Evolutionary conservation across 2,888 invertebrate genomes (phyloP).

Genomic region (Ormyrus rosae): DNA sequence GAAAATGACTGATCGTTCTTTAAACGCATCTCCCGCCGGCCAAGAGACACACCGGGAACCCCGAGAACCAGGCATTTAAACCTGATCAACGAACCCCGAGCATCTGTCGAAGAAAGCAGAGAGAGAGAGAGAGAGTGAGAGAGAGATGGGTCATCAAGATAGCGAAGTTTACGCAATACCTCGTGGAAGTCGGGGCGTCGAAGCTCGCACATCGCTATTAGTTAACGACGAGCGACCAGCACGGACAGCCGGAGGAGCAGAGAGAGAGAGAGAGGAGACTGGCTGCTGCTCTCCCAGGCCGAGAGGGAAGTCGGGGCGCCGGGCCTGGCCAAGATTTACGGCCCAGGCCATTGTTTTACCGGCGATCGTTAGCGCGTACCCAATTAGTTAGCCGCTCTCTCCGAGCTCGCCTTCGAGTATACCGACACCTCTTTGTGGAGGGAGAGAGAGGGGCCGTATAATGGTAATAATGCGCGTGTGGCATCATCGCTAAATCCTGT

Average conservation of each 20-base stretch:
- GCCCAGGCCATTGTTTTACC: slow-evolving; percentile 54
- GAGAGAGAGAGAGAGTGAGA: no score
- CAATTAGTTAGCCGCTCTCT: slow-evolving; percentile 50
- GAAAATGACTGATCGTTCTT: no score
- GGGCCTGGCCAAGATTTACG: slow-evolving; percentile 47
- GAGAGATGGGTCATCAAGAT: not conserved
- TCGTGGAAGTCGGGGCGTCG: not conserved
- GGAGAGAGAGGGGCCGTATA: not conserved
- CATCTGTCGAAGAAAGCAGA: no score
- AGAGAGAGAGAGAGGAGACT: no score
- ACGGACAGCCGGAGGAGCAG: not conserved
- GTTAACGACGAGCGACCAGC: slow-evolving; percentile 2
- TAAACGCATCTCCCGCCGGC: no score
- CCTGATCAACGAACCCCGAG: no score
- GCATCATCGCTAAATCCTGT: slow-evolving; percentile 52
- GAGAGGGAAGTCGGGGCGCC: slow-evolving; percentile 23
- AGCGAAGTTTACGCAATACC: not conserved
- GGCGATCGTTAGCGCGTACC: slow-evolving; percentile 55
- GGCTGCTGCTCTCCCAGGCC: no score
- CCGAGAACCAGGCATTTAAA: not conserved
- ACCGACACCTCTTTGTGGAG: no score
- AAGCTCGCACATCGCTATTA: slow-evolving; percentile 25
- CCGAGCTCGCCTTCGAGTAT: no score
- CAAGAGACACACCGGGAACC: not conserved
- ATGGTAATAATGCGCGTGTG: slow-evolving; percentile 38